Evolutionary conservation across 2,797 vertebrate species (phyloP).

Genomic region (Limnodromus scolopaceus): DNA sequence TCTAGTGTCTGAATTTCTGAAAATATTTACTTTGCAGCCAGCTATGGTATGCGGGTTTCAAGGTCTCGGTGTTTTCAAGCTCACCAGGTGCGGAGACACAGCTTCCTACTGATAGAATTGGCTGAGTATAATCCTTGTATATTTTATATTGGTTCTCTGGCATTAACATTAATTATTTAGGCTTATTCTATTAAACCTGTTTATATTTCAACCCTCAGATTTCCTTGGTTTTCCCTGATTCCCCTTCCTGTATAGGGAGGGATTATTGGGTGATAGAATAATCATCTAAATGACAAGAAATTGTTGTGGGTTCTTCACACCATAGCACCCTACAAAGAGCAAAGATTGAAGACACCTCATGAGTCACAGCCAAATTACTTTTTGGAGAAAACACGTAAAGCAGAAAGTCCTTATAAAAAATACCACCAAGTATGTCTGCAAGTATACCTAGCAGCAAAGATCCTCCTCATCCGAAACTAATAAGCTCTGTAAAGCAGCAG

Average conservation of each 20-base stretch:
- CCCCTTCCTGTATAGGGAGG: not conserved
- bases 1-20: not conserved
- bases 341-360: not conserved
- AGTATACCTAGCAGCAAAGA: not conserved
- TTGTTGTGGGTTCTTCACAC: not conserved
- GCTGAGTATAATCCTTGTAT: not conserved
- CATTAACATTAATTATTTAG: not conserved
- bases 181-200: not conserved
- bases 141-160: not conserved
- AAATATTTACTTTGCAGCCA: not conserved
- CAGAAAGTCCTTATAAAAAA: not conserved
- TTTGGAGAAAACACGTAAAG: accelerated
- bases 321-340: too few species aligned
- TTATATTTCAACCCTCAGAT: not conserved
- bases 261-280: not conserved
- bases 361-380: not conserved
- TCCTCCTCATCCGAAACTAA: accelerated
- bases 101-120: not conserved
- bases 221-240: not conserved
- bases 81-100: not conserved
- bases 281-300: not conserved
- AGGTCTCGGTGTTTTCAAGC: not conserved
- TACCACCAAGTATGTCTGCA: accelerated
- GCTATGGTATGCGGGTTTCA: not conserved
- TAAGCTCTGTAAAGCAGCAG: not conserved